Percentiles rank a stretch among this genome's conserved stretches.
Evolutionary conservation across 2,113 vertebrate genomes (phyloP).

Genomic region (Ctenomys sociabilis): DNA sequence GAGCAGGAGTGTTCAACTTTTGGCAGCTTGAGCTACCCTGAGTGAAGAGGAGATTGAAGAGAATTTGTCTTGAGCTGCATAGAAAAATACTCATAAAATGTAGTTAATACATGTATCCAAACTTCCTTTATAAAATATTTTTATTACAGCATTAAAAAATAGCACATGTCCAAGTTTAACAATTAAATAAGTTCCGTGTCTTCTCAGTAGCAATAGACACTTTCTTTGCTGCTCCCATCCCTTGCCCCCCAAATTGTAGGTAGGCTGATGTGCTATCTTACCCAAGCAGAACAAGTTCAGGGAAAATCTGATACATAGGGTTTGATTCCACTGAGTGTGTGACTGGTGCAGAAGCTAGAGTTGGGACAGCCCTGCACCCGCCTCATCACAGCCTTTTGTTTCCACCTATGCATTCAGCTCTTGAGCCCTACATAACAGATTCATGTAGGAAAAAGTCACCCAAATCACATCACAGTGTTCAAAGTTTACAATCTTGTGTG

Average conservation of each 20-base stretch:
- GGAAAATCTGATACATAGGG: neutral
- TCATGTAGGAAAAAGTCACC: neutral
- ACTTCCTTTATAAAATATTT: neutral
- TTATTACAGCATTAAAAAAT: neutral
- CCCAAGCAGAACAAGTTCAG: neutral
- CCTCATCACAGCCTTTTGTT: neutral
- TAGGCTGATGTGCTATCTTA: neutral
- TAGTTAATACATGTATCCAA: neutral
- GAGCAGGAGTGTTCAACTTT: neutral
- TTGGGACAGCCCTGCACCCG: neutral
- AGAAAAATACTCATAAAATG: neutral
- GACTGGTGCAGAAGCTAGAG: neutral
- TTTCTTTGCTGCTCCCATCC: neutral
- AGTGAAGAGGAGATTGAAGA: neutral
- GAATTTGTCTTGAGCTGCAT: neutral
- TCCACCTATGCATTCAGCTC: neutral
- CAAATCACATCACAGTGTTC: neutral
- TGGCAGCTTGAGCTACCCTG: too few species aligned
- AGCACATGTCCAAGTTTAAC: neutral
- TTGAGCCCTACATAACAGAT: neutral
- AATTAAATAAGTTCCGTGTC: neutral
- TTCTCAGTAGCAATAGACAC: neutral
- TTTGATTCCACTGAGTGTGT: neutral
- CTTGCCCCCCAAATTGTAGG: neutral
- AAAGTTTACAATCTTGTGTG: neutral